These are phyloP conservation scores for Lepus townsendii DNA, from an alignment of 2,797 vertebrate species.

Conservation along the genomic window DNA sequence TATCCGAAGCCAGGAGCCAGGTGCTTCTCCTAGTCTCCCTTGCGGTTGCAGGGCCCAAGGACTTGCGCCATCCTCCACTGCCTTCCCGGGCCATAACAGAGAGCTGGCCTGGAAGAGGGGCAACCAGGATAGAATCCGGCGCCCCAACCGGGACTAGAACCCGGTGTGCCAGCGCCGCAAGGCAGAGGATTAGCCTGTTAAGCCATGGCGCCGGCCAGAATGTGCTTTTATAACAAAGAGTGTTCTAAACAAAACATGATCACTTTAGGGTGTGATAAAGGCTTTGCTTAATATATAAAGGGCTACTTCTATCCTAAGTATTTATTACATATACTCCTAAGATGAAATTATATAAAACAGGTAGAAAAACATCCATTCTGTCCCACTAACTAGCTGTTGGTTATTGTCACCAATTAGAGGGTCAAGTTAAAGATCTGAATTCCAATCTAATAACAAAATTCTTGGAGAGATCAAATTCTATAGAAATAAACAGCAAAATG, in stretches of 20 bases:
- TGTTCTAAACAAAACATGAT: constrained; percentile 32
- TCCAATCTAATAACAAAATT: constrained; percentile 16
- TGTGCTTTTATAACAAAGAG: constrained; percentile 29
- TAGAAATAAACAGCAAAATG: constrained; percentile 27
- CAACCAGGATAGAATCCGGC: too few relatives aligned
- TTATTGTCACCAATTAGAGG: constrained; percentile 37
- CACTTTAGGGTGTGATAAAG: constrained; percentile 1
- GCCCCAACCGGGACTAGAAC: too few relatives aligned
- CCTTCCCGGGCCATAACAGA: too few relatives aligned
- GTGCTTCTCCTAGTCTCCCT: too few relatives aligned
- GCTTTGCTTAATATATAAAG: constrained; percentile 55
- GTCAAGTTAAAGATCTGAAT: constrained; percentile 63
- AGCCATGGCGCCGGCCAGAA: not conserved
- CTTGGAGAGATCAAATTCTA: constrained; percentile 30
- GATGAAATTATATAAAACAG: constrained; percentile 47
- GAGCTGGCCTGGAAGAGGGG: too few relatives aligned
- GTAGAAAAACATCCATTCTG: not conserved
- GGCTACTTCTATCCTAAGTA: constrained; percentile 37
- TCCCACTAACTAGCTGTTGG: constrained; percentile 16
- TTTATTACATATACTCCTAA: not conserved
- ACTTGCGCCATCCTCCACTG: too few relatives aligned
- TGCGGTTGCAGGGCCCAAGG: too few relatives aligned
- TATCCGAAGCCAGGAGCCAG: too few relatives aligned
- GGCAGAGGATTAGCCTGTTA: too few relatives aligned
- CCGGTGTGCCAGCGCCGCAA: too few relatives aligned